These are phyloP conservation scores for Rhinolophus ferrumequinum DNA, from an alignment of 2,113 vertebrate genomes.

Conservation along the genomic window DNA sequence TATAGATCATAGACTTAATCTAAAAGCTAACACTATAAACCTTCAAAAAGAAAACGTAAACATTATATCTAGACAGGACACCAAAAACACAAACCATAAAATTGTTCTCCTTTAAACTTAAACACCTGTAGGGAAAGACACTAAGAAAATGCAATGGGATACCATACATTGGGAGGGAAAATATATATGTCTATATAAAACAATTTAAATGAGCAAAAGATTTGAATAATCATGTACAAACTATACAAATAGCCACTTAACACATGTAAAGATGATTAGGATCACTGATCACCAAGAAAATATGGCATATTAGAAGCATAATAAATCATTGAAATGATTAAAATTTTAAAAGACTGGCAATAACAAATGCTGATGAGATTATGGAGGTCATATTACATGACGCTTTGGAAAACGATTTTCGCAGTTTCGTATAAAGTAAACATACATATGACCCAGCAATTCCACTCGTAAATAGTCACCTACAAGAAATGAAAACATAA, in stretches of 20 bases:
- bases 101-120: neutral
- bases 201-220: neutral
- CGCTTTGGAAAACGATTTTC: neutral
- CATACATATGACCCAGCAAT: neutral
- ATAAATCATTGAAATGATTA: constrained; percentile 6
- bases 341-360: neutral
- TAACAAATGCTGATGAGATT: neutral
- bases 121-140: neutral
- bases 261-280: neutral
- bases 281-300: neutral
- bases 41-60: neutral
- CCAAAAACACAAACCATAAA: neutral
- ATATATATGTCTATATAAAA: neutral
- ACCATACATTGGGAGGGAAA: neutral
- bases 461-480: neutral
- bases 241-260: neutral
- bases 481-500: neutral
- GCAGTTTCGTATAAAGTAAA: neutral
- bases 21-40: neutral
- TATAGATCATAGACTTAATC: neutral
- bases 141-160: neutral
- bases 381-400: neutral
- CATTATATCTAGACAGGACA: neutral
- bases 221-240: neutral
- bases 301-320: neutral